Evolutionary conservation across 2,797 vertebrate species (phyloP), one percentile per base, ranked within the genome.

Genomic region (Myotis planiceps): DNA sequence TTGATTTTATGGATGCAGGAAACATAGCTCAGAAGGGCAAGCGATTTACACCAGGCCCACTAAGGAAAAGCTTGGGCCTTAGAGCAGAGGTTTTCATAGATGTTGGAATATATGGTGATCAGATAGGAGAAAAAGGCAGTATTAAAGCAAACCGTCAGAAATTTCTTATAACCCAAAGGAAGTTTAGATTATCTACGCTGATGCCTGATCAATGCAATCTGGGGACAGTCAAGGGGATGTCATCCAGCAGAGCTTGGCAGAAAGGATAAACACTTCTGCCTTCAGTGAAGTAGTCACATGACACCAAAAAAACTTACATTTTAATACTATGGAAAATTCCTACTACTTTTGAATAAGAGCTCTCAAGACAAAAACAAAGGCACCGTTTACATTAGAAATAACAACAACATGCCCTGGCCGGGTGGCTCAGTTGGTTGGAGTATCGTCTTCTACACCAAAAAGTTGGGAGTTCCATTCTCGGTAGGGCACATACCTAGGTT

Each of bases 301-400:
- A 80, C 27, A 87, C 4, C 9, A 53, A 39, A 90, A 74, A 21
- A 21, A 37, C 16, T 69, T 82, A n/a, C n/a, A 94, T 88, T 85
- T 94, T 86, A 92, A 81, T 66, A 60, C 34, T 75, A 47, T 2
- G 47, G 29, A 65, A 84, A 95, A 95, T 88, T 82, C 60, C 86
- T 75, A 90, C 84, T 21, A 65, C 27, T 75, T 10, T 6, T 82
- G 9, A 76, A 16, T 72, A 71, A 75, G 55, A 80, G 27, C 37
- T 86, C 45, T 51, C 25, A 49, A 93, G 79, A 78, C 14, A 80
- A 79, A 79, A 69, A 42, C 63, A 79, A 92, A 49, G 83, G 66
- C 21, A 81, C 14, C 23, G 0, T 72, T 81, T 39, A 60, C 39
- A 51, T 66, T 90, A 93, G 81, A 85, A 92, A 45, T 32, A 58